Conservation (phyloP, 2,797 vertebrate genomes). For the Silurus lanzhouensis region DNA sequence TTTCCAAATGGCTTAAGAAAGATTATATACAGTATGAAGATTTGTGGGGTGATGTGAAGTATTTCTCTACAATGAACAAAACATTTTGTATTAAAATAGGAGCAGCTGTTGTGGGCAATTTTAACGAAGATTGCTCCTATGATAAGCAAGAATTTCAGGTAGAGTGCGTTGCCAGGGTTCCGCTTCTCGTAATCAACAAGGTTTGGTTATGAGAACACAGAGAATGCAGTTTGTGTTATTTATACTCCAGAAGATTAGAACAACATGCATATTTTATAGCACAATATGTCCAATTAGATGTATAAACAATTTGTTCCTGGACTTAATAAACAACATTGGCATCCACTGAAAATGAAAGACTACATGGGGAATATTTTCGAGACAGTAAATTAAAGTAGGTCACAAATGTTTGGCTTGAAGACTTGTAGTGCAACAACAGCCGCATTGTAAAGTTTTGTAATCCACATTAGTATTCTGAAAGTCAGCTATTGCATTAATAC, state of each 20-base stretch:
- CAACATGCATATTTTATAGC: background rate
- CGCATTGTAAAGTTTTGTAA: constrained; percentile 10
- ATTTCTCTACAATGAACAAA: background rate
- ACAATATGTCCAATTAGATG: constrained; percentile 11
- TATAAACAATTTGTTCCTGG: background rate
- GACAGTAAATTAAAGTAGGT: constrained; percentile 19
- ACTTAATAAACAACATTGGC: constrained; percentile 15
- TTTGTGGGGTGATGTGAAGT: background rate
- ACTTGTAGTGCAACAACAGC: background rate
- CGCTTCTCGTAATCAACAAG: background rate
- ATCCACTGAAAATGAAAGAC: constrained; percentile 9
- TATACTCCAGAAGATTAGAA: constrained; percentile 13
- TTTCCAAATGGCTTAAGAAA: background rate
- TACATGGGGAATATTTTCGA: constrained; percentile 2
- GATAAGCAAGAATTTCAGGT: background rate
- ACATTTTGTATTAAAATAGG: background rate
- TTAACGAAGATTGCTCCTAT: background rate
- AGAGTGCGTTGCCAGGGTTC: background rate
- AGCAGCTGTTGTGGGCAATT: constrained; percentile 5
- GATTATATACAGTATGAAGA: background rate
- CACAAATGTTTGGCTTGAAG: background rate
- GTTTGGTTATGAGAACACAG: constrained; percentile 6
- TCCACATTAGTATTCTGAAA: constrained; percentile 22
- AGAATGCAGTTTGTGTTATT: constrained; percentile 9
- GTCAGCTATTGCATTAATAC: background rate